phyloP scores from a whole-genome alignment of 2,888 invertebrate genomes.

The Miltochrista miniata region DNA sequence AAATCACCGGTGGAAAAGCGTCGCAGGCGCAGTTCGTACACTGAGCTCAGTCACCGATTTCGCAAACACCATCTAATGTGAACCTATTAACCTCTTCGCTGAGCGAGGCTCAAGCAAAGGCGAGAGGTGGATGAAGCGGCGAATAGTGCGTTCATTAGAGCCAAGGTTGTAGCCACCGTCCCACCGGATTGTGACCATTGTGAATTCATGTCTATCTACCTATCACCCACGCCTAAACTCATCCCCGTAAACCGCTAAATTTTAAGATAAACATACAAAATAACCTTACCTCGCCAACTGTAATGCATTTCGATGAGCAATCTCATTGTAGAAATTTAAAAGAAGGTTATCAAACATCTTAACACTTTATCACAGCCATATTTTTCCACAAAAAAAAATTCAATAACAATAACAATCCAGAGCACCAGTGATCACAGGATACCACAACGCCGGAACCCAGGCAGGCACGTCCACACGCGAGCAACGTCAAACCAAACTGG shows the following conservation, averaged over 20 bases:
- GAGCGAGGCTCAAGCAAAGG: conserved; percentile 79
- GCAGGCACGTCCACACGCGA: conserved; percentile 82
- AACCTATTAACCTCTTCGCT: conserved; percentile 82
- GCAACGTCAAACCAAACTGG: conserved; percentile 82
- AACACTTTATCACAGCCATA: conserved; percentile 82
- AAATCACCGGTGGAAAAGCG: conserved; percentile 72
- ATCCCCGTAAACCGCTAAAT: conserved; percentile 51
- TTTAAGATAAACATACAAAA: conserved; percentile 72
- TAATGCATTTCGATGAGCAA: conserved; percentile 80
- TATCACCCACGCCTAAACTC: conserved; percentile 44
- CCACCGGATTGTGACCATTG: conserved; percentile 48
- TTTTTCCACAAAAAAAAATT: conserved; percentile 63
- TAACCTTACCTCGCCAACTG: conserved; percentile 79
- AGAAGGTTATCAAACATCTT: conserved; percentile 81
- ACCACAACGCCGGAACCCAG: conserved; percentile 75
- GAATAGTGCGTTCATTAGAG: conserved; percentile 78
- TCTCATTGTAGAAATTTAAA: conserved; percentile 81
- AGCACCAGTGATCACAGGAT: conserved; percentile 79
- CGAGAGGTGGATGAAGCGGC: conserved; percentile 79
- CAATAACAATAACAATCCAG: conserved; percentile 74
- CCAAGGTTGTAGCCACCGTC: conserved; percentile 76
- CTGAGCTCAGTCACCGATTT: conserved; percentile 69
- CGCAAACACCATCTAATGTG: conserved; percentile 83
- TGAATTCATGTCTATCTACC: conserved; percentile 35
- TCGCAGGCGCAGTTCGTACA: conserved; percentile 64